Evolutionary conservation across 2,888 invertebrate genomes (phyloP).

Genomic region (Tanypteryx hageni): DNA sequence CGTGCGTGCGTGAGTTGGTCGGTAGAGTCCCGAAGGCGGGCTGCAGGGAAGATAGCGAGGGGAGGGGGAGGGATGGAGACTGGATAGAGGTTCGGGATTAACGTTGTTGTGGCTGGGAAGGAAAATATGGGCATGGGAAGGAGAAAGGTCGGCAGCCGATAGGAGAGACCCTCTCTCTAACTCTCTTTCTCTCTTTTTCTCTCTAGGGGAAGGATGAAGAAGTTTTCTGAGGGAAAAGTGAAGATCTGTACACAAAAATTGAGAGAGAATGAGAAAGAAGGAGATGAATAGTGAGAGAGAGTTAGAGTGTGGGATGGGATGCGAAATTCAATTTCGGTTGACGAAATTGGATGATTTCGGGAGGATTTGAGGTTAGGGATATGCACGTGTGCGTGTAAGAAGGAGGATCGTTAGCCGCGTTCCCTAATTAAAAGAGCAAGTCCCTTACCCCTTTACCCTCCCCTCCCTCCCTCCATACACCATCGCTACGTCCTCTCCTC

Average conservation of each 20-base stretch:
- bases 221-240: not conserved
- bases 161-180: not conserved
- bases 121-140: conserved; percentile 2
- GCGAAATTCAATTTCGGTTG: conserved; percentile 9
- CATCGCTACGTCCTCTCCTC: not conserved
- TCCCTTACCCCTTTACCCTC: not conserved
- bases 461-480: not conserved
- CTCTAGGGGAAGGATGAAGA: not conserved
- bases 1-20: not conserved
- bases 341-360: not conserved
- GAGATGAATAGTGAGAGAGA: not conserved
- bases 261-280: not conserved
- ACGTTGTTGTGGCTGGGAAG: conserved; percentile 14
- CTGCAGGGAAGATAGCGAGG: no score
- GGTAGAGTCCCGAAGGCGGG: not conserved
- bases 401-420: not conserved
- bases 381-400: not conserved
- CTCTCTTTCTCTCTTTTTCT: not conserved
- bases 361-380: not conserved
- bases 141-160: not conserved
- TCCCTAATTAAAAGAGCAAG: not conserved
- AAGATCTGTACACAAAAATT: not conserved
- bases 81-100: not conserved
- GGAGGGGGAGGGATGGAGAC: not conserved
- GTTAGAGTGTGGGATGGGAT: not conserved